Evolutionary conservation across 2,797 vertebrate species (phyloP).

Genomic region (Argentina silus): DNA sequence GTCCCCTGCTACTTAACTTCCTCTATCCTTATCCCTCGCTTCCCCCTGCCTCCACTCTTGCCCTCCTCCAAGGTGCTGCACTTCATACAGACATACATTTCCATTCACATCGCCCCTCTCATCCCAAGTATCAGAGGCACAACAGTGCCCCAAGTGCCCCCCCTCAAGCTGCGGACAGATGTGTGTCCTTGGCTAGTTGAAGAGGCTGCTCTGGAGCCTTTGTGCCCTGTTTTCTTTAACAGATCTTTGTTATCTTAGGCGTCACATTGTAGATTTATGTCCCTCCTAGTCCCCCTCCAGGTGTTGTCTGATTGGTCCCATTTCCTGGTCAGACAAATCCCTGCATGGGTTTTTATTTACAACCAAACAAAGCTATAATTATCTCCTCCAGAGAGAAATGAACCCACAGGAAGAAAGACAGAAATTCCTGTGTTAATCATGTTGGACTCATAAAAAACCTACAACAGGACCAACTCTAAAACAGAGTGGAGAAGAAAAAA

Average conservation of each 20-base stretch:
- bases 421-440: conserved; percentile 67
- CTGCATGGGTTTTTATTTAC: conserved; percentile 60
- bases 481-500: neutral
- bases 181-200: conserved; percentile 21
- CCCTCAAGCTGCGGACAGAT: conserved; percentile 2
- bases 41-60: too few species aligned
- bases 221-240: conserved; percentile 56
- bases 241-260: conserved; percentile 61
- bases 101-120: conserved; percentile 19
- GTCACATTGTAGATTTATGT: conserved; percentile 56
- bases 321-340: conserved; percentile 59
- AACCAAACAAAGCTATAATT: conserved; percentile 64
- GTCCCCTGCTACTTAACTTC: too few species aligned
- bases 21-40: too few species aligned
- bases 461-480: conserved; percentile 35
- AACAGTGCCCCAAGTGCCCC: neutral
- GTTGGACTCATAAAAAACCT: conserved; percentile 70
- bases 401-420: conserved; percentile 61
- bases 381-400: conserved; percentile 59
- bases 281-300: conserved; percentile 44
- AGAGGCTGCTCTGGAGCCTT: conserved; percentile 16
- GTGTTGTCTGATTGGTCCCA: conserved; percentile 63
- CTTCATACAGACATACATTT: too few species aligned
- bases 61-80: too few species aligned
- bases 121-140: neutral